Base-by-base conservation (phyloP, 2,888 invertebrate species). In the Orchesellides sinensis region DNA sequence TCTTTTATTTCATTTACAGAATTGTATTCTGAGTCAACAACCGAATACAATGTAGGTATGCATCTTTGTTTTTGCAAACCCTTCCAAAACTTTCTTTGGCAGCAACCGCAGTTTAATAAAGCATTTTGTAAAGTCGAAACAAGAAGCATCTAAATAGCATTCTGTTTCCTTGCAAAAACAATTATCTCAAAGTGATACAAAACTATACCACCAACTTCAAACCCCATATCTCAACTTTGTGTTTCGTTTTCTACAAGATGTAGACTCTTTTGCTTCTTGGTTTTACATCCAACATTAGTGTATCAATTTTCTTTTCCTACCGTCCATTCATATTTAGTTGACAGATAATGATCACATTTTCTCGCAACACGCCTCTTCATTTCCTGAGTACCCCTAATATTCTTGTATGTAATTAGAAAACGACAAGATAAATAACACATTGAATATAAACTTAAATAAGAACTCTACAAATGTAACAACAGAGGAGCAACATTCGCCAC, bases 281-380 rank as follows among this genome's bases (percentile, higher is more conserved):
- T 14, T 5, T n/a, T n/a, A n/a, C 2, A 10, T 40, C 10, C 32
- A 32, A 32, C 32, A 6, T n/a, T 4, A 17, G 4, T 59, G 59
- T 54, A 77, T 65, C 70, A 70, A 70, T 70, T 79, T 78, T 49
- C 2, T 40, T 52, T 68, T 68, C 77, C 56, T 25, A 45, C 23
- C 25, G 56, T 35, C 61, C 35, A 59, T 56, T 61, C 68, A 78
- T 61, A 25, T 21, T 65, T n/a, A 56, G 35, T 47, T 61, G 59
- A 32, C 29, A 70, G 78, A 79, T 79, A 79, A 79, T 79, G 78
- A 79, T 79, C 78, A 70, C 63, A 79, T 52, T 54, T 63, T 70
- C 70, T 32, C 25, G 5, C 47, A 49, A 63, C 63, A 79, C 79
- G 79, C 79, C 79, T 69, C 52, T 56, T 59, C 54, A 65, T 79